A percentile compares a stretch with the other conserved stretches of the same genome.
Conservation (phyloP, 2,888 invertebrate species). For the Mesoligia furuncula region DNA sequence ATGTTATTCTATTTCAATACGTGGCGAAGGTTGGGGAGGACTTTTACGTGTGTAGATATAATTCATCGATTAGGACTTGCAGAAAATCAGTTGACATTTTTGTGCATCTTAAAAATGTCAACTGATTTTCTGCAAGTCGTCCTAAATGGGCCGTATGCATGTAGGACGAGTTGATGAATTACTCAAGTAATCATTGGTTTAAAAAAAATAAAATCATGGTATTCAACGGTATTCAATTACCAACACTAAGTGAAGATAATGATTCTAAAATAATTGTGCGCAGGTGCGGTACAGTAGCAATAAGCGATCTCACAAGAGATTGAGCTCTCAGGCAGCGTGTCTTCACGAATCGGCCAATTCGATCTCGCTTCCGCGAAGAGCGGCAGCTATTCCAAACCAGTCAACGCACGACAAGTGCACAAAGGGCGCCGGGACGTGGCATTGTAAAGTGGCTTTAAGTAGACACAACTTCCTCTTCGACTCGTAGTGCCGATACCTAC, state of each 20-base stretch:
- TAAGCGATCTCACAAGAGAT: slow-evolving; percentile 84
- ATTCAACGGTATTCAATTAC: slow-evolving; percentile 33
- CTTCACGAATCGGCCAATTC: slow-evolving; percentile 77
- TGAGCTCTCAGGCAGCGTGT: slow-evolving; percentile 79
- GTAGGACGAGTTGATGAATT: too few relatives aligned
- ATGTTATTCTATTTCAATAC: slow-evolving; percentile 71
- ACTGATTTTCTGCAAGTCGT: not conserved
- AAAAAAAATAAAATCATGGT: not conserved
- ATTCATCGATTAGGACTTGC: not conserved
- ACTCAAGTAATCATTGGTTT: not conserved
- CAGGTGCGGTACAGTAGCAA: slow-evolving; percentile 73
- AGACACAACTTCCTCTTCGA: slow-evolving; percentile 73
- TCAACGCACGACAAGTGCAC: slow-evolving; percentile 84
- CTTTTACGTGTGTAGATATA: not conserved
- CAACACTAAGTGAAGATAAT: slow-evolving; percentile 60
- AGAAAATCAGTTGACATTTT: too few relatives aligned
- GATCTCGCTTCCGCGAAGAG: slow-evolving; percentile 84
- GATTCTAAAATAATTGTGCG: slow-evolving; percentile 67
- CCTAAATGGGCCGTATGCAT: too few relatives aligned
- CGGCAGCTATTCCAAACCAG: slow-evolving; percentile 79
- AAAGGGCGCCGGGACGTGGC: slow-evolving; percentile 80
- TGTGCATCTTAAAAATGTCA: too few relatives aligned
- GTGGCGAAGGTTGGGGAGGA: slow-evolving; percentile 30
- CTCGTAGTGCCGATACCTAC: slow-evolving; percentile 69
- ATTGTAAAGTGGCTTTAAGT: slow-evolving; percentile 80